Base-by-base conservation (phyloP, 2,888 invertebrate genomes). In the Brachyopa scutellaris region DNA sequence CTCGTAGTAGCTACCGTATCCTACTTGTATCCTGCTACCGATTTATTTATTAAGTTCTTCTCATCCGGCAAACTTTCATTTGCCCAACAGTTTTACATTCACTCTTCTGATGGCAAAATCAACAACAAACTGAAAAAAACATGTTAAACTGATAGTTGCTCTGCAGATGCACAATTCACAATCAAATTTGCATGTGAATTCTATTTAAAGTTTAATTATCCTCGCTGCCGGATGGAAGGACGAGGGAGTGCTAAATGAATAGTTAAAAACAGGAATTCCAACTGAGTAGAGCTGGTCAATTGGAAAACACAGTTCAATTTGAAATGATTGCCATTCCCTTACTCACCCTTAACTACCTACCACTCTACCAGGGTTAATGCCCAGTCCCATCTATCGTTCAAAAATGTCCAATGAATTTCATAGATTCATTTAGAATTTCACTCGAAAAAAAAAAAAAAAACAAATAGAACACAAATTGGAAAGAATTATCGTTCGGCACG, bases 291-390 rank as follows among this genome's bases (percentile, higher is more conserved):
- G n/a, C n/a, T n/a, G n/a, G 19, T 61, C 59, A 42, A 42, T 33
- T 61, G 59, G 49, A 70, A 70, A 59, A 61, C 40, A n/a, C 9
- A 17, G 8, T 49, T 61, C 40, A 40, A 61, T 70, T 49, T 61
- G 51, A 51, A 61, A 70, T 55, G 15, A 13, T 17, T 9, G 9
- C 47, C 1, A 4, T 2, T 17, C 42, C 29, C 1, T 1, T 4
- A 31, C n/a, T 15, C 42, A 19, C 23, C 15, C 1, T 15, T n/a
- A n/a, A n/a, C 17, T 1, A 1, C 9, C 15, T 1, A 13, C 17
- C 8, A 31, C 19, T 19, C 3, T 21, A 9, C 11, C 29, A 19
- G 51, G 40, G 26, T 38, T 19, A 33, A 21, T 69, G 19, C 5
- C n/a, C 45, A n/a, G n/a, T 9, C 19, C 21, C 21, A 31, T 38